These are phyloP conservation scores for Neotoma lepida DNA, from an alignment of 2,113 vertebrate genomes.

Conservation along the genomic window DNA sequence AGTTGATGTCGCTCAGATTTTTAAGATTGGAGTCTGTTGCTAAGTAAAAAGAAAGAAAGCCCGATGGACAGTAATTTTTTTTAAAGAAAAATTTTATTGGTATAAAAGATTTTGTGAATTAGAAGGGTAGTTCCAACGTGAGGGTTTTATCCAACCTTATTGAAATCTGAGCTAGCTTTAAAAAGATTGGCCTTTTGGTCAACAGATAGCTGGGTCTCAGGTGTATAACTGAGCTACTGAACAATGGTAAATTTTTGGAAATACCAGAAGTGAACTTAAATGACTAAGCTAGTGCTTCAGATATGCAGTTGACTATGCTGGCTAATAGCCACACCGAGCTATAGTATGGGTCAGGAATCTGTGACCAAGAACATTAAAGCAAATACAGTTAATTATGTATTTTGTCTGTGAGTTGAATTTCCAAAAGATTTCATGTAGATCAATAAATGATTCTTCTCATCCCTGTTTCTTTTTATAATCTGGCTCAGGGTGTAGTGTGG, in stretches of 20 bases:
- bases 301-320: not conserved
- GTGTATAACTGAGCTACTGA: not conserved
- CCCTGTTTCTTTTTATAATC: slow-evolving; percentile 23
- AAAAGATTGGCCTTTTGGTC: not conserved
- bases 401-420: not conserved
- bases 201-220: not conserved
- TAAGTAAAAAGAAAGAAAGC: slow-evolving; percentile 20
- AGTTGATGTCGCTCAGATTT: not conserved
- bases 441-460: not conserved
- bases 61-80: not conserved
- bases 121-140: not conserved
- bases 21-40: not conserved
- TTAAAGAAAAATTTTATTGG: slow-evolving; percentile 15
- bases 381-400: not conserved
- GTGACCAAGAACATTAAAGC: not conserved
- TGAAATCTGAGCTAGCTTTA: not conserved
- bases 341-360: not conserved
- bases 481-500: not conserved
- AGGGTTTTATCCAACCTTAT: not conserved
- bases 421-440: not conserved
- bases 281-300: not conserved
- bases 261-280: not conserved
- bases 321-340: not conserved
- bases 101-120: not conserved
- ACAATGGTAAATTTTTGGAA: not conserved